Base-by-base conservation (phyloP, 2,797 vertebrate genomes). In the Rhinichthys osculus region DNA sequence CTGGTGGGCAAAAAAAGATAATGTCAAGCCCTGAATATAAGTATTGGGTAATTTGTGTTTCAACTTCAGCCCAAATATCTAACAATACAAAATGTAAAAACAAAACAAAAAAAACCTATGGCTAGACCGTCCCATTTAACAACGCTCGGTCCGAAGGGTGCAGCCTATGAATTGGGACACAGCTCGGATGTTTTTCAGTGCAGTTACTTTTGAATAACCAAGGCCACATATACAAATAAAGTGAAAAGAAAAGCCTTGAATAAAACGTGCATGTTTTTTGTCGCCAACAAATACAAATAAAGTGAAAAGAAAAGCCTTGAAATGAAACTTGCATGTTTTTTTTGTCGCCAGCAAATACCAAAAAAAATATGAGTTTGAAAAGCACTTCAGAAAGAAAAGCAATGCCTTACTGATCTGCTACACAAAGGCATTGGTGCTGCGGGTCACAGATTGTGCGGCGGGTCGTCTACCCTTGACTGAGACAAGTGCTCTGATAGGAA, bases 101-200 rank as follows among this genome's bases (percentile, higher is more conserved):
- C 0, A 16, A 47, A 47, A 5, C 0, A 17, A 54, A 3, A 21
- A 54, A 54, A 19, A 23, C 19, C 19, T 9, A 57, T 8, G 59
- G 11, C 5, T 27, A 59, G 9, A 11, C 23, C 23, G 10, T 59
- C 23, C 57, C 11, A 62, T 27, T 27, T 27, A 62, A 62, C n/a
- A 27, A 13, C 1, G n/a, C n/a, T 62, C 4, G 0, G 9, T 59
- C 23, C 0, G 4, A 59, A n/a, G 23, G 4, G n/a, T n/a, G 57
- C 57, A 27, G n/a, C n/a, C 59, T 62, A 2, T 13, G 59, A 62
- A 10, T 27, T 5, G 4, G n/a, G 59, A 27, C 59, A 27, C n/a
- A 14, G 11, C 11, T 27, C n/a, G 6, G 5, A 6, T 64, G 13
- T 64, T 64, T 64, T 27, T 30, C 62, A 64, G 27, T 30, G 5